Conservation (phyloP, 1,140 invertebrate species). For the Zaprionus lachaisei region DNA sequence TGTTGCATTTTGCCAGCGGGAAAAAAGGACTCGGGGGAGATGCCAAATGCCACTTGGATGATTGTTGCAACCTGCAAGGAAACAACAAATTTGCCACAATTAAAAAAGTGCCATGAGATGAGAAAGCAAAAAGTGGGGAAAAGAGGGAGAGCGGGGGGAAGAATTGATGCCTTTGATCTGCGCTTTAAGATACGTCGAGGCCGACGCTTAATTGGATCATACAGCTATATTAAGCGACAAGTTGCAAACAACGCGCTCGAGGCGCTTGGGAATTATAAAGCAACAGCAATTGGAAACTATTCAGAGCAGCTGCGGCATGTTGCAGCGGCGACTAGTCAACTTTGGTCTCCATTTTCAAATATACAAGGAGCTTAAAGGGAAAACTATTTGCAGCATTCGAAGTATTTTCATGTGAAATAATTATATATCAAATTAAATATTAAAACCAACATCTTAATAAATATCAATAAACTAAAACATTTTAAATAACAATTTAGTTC, state of each 20-base stretch:
- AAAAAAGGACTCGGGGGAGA: constrained; percentile 72
- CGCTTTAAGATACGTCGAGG: constrained; percentile 3
- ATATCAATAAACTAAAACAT: background rate
- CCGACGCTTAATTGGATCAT: constrained; percentile 9
- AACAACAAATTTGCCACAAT: constrained; percentile 25
- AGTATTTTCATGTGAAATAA: background rate
- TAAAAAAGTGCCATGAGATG: constrained; percentile 5
- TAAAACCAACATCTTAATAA: too few species aligned
- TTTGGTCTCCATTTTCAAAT: background rate
- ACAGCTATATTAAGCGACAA: constrained; percentile 12
- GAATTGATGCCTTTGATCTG: constrained; percentile 5
- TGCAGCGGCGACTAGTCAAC: background rate
- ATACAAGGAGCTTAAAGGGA: background rate
- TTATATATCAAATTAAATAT: background rate
- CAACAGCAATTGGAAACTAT: background rate
- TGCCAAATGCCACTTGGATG: constrained; percentile 56
- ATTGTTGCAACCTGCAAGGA: constrained; percentile 38
- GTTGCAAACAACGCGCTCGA: background rate
- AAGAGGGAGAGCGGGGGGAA: background rate
- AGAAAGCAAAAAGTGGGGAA: background rate
- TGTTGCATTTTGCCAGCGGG: constrained; percentile 13
- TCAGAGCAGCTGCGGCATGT: background rate
- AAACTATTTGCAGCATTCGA: background rate
- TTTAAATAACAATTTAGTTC: background rate
- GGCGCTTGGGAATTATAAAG: constrained; percentile 7